Conservation (phyloP, 2,888 invertebrate genomes). For the Allophyes oxyacanthae region DNA sequence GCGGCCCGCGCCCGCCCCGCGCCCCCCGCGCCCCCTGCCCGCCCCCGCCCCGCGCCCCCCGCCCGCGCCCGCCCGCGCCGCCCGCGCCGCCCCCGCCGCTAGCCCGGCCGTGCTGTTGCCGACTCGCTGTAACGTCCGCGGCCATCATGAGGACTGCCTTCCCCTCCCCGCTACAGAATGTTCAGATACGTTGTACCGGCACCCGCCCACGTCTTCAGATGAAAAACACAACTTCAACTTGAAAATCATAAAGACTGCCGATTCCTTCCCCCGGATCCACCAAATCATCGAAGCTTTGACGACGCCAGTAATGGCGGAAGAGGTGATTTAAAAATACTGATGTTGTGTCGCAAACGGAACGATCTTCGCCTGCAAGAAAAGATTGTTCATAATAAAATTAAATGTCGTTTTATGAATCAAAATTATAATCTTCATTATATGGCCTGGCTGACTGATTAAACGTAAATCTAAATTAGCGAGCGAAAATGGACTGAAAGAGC, state of each 20-base stretch:
- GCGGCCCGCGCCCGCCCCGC: conserved; percentile 22
- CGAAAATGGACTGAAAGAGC: conserved; percentile 30
- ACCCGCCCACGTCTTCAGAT: too few relatives aligned
- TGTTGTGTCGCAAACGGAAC: neutral
- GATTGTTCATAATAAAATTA: neutral
- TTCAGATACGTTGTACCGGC: too few relatives aligned
- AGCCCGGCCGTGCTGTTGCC: neutral
- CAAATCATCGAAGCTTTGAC: too few relatives aligned
- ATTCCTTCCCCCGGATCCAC: too few relatives aligned
- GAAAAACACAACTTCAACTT: too few relatives aligned
- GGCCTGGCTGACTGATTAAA: conserved; percentile 37
- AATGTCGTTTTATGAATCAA: neutral
- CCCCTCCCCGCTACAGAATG: too few relatives aligned
- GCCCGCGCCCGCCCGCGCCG: conserved; percentile 1
- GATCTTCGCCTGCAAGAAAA: neutral
- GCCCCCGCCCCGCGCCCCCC: conserved; percentile 19
- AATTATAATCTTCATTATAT: conserved; percentile 10
- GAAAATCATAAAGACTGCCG: too few relatives aligned
- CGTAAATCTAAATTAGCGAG: conserved; percentile 25
- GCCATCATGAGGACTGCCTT: neutral
- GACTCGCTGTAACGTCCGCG: neutral
- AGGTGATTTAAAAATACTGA: too few relatives aligned
- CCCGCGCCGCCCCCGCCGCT: neutral
- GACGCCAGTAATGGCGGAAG: too few relatives aligned
- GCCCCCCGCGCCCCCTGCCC: conserved; percentile 23